A percentile compares a stretch with the other conserved stretches of the same genome.
Evolutionary conservation across 2,797 vertebrate genomes (phyloP).

Genomic region (Hyperoplus lanceolatus): DNA sequence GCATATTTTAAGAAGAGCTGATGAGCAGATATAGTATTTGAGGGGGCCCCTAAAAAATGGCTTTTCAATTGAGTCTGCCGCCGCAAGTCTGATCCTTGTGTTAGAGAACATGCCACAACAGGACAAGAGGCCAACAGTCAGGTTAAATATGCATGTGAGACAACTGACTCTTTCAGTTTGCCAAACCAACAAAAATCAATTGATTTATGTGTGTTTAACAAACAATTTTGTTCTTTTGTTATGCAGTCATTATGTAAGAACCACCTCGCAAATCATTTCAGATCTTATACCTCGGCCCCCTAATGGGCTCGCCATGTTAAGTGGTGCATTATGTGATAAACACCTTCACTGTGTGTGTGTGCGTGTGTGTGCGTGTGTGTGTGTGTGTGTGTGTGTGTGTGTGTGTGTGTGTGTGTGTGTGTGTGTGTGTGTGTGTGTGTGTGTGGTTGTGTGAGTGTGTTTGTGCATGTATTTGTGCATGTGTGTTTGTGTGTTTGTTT

Average conservation of each 20-base stretch:
- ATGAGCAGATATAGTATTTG: slow-evolving; percentile 40
- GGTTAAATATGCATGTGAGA: slow-evolving; percentile 62
- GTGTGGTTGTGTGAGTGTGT: background rate
- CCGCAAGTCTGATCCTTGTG: slow-evolving; percentile 33
- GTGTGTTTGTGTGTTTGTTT: background rate
- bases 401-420: slow-evolving; percentile 11
- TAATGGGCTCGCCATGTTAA: slow-evolving; percentile 23
- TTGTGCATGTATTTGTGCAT: background rate
- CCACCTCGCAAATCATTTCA: slow-evolving; percentile 19
- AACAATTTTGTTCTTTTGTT: background rate
- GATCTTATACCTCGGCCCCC: slow-evolving; percentile 8
- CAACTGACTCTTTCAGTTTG: slow-evolving; percentile 61
- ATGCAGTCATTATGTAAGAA: slow-evolving; percentile 19
- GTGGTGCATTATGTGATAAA: slow-evolving; percentile 26
- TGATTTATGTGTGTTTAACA: slow-evolving; percentile 60
- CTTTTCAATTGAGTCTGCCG: slow-evolving; percentile 39
- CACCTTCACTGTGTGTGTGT: slow-evolving; percentile 9
- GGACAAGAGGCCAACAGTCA: slow-evolving; percentile 44
- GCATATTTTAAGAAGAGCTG: slow-evolving; percentile 30
- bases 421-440: slow-evolving; percentile 19
- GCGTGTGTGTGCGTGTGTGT: slow-evolving; percentile 19
- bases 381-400: slow-evolving; percentile 6
- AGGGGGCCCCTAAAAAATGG: slow-evolving; percentile 15
- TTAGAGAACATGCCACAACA: slow-evolving; percentile 66
- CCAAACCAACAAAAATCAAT: slow-evolving; percentile 40